Percentiles rank a stretch among this genome's conserved stretches.
phyloP scores from a whole-genome alignment of 2,113 vertebrate genomes.

The Nycticebus coucang region DNA sequence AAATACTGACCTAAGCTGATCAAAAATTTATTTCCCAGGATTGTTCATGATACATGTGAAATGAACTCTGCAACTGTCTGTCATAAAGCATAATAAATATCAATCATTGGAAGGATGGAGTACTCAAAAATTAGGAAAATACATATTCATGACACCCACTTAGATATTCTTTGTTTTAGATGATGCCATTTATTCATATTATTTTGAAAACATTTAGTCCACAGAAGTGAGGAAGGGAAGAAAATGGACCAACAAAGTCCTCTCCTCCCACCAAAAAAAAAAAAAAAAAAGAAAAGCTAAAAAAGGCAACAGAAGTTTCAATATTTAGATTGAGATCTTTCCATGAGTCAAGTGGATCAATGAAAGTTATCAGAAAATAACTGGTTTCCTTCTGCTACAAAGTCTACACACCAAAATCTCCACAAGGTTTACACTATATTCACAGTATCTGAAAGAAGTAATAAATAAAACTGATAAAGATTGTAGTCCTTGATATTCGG shows the following conservation, averaged over 20 bases:
- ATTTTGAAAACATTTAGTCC: constrained; percentile 12
- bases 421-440: constrained; percentile 44
- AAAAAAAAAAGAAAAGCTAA: background rate
- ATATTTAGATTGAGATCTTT: constrained; percentile 50
- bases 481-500: constrained; percentile 55
- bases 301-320: background rate
- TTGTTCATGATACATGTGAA: background rate
- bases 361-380: constrained; percentile 34
- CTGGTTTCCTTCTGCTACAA: constrained; percentile 61
- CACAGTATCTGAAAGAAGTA: constrained; percentile 49
- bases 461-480: constrained; percentile 59
- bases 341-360: constrained; percentile 38
- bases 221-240: background rate
- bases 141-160: background rate
- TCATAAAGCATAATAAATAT: constrained; percentile 10
- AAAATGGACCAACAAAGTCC: background rate
- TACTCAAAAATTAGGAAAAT: constrained; percentile 18
- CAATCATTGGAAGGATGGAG: background rate
- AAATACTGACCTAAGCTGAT: constrained; percentile 32
- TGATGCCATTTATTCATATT: constrained; percentile 44
- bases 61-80: constrained; percentile 10
- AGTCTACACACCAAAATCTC: constrained; percentile 41
- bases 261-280: too few species aligned
- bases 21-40: constrained; percentile 42
- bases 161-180: background rate